A percentile compares a stretch with the other conserved stretches of the same genome.
Evolutionary conservation across 2,888 invertebrate species (phyloP).

Genomic region (Chymomyza fuscimana): DNA sequence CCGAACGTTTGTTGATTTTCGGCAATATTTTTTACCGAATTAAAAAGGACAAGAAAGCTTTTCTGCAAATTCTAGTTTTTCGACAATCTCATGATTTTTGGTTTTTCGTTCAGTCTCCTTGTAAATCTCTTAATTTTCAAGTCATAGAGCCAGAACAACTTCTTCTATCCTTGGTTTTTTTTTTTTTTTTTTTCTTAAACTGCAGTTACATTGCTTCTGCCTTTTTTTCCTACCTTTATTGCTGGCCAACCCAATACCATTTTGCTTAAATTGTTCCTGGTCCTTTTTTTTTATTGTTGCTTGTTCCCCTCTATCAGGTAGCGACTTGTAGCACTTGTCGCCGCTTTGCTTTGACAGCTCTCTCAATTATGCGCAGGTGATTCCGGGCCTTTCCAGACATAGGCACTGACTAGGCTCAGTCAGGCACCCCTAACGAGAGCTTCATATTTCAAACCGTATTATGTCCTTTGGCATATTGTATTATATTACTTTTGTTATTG

Average conservation of each 20-base stretch:
- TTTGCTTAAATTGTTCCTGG: conserved; percentile 1
- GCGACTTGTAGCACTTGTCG: conserved; percentile 40
- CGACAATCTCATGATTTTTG: too few species aligned
- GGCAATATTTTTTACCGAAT: too few species aligned
- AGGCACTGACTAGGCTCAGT: neutral
- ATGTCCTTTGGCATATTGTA: conserved; percentile 50
- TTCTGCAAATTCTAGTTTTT: too few species aligned
- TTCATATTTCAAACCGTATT: conserved; percentile 52
- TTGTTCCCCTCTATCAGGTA: neutral
- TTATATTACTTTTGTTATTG: conserved; percentile 38
- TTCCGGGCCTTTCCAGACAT: conserved; percentile 7
- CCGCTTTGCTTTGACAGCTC: conserved; percentile 64
- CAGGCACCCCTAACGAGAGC: conserved; percentile 18
- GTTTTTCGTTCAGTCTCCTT: too few species aligned
- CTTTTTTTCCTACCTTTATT: neutral
- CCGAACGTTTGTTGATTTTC: too few species aligned
- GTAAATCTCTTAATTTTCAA: too few species aligned
- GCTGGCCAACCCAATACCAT: neutral
- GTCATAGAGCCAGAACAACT: too few species aligned
- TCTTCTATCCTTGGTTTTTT: too few species aligned
- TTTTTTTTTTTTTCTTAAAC: too few species aligned
- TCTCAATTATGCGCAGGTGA: conserved; percentile 67
- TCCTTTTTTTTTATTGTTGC: conserved; percentile 11
- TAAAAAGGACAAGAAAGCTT: too few species aligned
- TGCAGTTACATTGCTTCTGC: neutral